Percentiles rank a stretch among this genome's conserved stretches.
phyloP scores from a whole-genome alignment of 2,113 vertebrate genomes.

The Nettapus auritus region DNA sequence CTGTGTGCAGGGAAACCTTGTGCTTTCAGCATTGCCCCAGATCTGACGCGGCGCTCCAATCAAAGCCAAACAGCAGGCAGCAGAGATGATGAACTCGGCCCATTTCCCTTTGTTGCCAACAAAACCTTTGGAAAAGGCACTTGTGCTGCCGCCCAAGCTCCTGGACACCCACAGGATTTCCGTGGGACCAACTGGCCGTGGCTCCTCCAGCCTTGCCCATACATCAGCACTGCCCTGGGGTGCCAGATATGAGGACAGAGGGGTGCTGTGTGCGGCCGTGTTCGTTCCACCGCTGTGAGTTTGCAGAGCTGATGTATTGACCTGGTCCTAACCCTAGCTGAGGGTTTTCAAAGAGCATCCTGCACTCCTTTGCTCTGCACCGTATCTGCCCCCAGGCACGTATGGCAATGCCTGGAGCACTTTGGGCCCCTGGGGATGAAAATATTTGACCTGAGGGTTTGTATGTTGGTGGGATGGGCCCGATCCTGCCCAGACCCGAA shows the following conservation, averaged over 20 bases:
- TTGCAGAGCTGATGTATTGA: neutral
- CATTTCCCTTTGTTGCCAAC: neutral
- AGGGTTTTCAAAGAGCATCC: neutral
- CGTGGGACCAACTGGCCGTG: too few relatives aligned
- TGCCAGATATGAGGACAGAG: accelerated
- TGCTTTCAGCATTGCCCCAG: neutral
- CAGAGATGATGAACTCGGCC: neutral
- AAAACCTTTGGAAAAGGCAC: neutral
- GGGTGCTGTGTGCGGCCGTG: neutral
- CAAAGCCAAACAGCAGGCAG: neutral
- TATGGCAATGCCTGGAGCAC: neutral
- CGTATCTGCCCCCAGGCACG: neutral
- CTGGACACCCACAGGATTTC: neutral
- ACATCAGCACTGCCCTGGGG: neutral
- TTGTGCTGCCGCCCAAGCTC: neutral
- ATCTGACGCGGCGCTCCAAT: neutral
- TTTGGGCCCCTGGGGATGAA: neutral
- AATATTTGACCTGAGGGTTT: neutral
- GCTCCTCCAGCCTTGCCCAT: neutral
- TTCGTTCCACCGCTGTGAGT: neutral
- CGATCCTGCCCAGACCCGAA: neutral
- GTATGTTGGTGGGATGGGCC: neutral
- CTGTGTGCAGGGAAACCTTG: neutral
- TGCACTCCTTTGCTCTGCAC: neutral
- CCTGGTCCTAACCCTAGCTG: neutral